These are phyloP conservation scores for Pelmatolapia mariae DNA, from an alignment of 2,113 vertebrate species.

Conservation along the genomic window DNA sequence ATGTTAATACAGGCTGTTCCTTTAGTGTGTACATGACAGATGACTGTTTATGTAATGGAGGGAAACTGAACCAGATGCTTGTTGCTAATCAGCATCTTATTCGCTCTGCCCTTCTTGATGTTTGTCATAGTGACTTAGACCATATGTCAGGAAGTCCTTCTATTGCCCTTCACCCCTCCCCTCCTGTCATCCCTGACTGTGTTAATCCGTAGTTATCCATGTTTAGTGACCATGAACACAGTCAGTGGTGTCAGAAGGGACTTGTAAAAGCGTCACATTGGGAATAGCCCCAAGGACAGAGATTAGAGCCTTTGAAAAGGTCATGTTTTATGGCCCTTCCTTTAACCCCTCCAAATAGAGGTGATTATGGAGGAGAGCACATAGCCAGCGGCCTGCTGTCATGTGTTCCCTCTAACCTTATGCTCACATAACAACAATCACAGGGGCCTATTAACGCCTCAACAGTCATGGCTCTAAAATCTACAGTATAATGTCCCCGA, in stretches of 20 bases:
- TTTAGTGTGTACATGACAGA: not conserved
- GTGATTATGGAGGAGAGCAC: conserved; percentile 25
- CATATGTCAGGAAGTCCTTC: not conserved
- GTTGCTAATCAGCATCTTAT: not conserved
- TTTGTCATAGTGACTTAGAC: not conserved
- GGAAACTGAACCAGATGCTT: not conserved
- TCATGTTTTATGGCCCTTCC: conserved; percentile 24
- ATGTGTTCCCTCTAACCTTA: not conserved
- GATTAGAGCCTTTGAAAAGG: conserved; percentile 15
- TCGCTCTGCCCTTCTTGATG: not conserved
- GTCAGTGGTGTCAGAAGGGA: conserved; percentile 5
- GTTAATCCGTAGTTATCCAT: not conserved
- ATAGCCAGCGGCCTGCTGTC: not conserved
- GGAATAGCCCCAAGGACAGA: not conserved
- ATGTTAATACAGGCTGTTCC: not conserved
- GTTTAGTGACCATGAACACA: not conserved
- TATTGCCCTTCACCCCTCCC: not conserved
- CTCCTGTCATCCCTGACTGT: not conserved
- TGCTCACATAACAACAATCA: not conserved
- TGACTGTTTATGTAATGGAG: not conserved
- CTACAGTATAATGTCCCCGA: not conserved
- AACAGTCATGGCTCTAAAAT: not conserved
- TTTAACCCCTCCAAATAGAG: conserved; percentile 42
- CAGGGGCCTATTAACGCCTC: not conserved
- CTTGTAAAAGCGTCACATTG: conserved; percentile 41